A percentile compares a stretch with the other conserved stretches of the same genome.
Conservation (phyloP, 2,113 vertebrate species). For the Merops nubicus region DNA sequence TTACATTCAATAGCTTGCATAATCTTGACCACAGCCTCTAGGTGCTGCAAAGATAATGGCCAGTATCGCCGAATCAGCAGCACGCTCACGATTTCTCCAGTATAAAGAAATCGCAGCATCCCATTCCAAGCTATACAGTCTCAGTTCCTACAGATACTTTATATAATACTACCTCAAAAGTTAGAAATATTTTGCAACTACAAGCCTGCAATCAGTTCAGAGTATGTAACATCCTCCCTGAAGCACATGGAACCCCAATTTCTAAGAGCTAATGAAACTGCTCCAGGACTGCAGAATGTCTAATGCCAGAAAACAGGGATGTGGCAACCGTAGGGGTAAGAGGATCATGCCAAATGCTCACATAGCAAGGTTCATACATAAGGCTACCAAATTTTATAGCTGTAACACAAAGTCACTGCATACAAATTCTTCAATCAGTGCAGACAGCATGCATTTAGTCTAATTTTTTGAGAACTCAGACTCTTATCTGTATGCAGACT, state of each 20-base stretch:
- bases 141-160: neutral
- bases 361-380: neutral
- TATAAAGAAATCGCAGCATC: neutral
- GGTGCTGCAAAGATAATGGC: neutral
- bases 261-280: neutral
- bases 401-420: neutral
- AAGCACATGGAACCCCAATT: no score
- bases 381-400: neutral
- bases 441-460: neutral
- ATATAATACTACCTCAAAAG: neutral
- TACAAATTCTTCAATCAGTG: constrained; percentile 20
- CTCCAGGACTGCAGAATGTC: neutral
- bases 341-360: neutral
- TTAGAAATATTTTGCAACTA: neutral
- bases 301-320: neutral
- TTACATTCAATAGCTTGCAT: neutral
- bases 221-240: no score
- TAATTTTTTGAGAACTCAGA: constrained; percentile 42
- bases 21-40: neutral
- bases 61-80: neutral
- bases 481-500: constrained; percentile 69
- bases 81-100: neutral
- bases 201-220: no score
- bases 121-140: neutral
- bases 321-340: neutral